Evolutionary conservation across 2,113 vertebrate genomes (phyloP).

Genomic region (Phrynocephalus versicolor): DNA sequence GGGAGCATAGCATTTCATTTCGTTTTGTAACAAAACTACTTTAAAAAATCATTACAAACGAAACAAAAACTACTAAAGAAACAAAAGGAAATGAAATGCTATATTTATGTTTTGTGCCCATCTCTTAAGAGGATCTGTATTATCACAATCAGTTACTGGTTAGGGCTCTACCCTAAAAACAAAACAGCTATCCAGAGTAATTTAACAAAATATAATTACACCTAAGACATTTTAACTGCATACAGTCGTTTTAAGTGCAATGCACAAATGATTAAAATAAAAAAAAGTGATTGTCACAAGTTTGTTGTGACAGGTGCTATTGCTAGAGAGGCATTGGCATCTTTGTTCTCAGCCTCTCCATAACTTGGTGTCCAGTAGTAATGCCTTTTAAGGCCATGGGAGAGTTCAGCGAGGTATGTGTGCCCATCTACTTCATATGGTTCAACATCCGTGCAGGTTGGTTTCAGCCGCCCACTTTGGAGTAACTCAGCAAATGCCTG

Average conservation of each 20-base stretch:
- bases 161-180: not conserved
- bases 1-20: too few species aligned
- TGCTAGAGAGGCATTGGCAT: constrained; percentile 69
- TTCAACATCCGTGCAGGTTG: constrained; percentile 79
- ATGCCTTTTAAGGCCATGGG: constrained; percentile 76
- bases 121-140: not conserved
- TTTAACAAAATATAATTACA: not conserved
- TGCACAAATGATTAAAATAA: not conserved
- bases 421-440: constrained; percentile 77
- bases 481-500: constrained; percentile 86
- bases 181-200: not conserved
- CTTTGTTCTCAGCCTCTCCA: not conserved
- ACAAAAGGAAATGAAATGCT: too few species aligned
- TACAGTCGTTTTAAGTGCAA: not conserved
- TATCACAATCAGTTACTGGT: not conserved
- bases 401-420: constrained; percentile 77
- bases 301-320: constrained; percentile 44
- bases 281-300: constrained; percentile 52
- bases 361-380: constrained; percentile 76
- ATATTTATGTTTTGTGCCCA: too few species aligned
- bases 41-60: too few species aligned
- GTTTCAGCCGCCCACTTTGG: constrained; percentile 68
- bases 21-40: too few species aligned
- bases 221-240: not conserved
- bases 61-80: too few species aligned